Percentiles rank a stretch among this genome's conserved stretches.
Evolutionary conservation across 2,113 vertebrate genomes (phyloP).

Genomic region (Microtus montanus): DNA sequence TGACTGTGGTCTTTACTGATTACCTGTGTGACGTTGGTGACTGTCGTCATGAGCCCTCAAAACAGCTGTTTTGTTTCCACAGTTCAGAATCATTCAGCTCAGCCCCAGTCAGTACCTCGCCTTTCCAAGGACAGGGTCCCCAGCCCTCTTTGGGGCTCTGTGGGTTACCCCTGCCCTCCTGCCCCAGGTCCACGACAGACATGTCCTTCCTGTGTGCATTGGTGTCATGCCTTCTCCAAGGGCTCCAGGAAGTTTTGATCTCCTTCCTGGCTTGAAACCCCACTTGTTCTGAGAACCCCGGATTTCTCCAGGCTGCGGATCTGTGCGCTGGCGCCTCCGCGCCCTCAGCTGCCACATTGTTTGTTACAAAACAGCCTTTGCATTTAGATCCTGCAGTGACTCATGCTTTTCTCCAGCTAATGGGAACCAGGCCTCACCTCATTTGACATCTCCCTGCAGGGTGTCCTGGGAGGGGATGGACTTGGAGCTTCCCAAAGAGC

Average conservation of each 20-base stretch:
- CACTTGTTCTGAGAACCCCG: too few species aligned
- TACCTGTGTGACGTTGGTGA: not conserved
- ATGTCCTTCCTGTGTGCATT: rapidly evolving
- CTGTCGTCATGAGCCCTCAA: rapidly evolving
- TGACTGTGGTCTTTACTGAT: not conserved
- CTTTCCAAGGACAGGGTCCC: not conserved
- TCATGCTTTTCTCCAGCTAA: not conserved
- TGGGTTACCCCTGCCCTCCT: not conserved
- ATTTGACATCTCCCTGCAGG: not conserved
- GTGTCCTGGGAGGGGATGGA: not conserved
- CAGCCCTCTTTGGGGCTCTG: not conserved
- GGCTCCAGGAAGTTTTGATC: rapidly evolving
- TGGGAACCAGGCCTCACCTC: not conserved
- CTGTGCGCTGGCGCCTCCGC: not conserved
- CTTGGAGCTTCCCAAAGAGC: not conserved
- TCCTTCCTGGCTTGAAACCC: not conserved
- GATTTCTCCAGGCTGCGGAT: not conserved
- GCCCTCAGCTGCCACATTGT: not conserved
- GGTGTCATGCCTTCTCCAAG: rapidly evolving
- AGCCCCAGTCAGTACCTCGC: not conserved
- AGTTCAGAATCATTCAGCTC: too few species aligned
- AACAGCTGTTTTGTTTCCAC: rapidly evolving
- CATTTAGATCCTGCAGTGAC: rapidly evolving
- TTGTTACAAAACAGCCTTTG: not conserved
- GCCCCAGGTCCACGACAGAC: rapidly evolving